Conservation (phyloP, 2,797 vertebrate genomes). For the Lindbergichthys nudifrons region DNA sequence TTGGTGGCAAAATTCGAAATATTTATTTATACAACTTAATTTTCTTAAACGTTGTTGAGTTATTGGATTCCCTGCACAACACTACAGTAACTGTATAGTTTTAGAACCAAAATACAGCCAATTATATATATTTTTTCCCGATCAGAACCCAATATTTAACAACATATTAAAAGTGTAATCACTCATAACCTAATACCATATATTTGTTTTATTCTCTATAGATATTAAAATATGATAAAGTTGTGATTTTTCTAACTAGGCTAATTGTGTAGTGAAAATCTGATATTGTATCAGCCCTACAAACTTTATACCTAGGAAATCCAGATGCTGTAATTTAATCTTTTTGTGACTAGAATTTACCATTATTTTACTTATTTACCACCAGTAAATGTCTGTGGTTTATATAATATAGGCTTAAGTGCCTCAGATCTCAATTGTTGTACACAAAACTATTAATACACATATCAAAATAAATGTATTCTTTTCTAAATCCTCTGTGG, state of each 20-base stretch:
- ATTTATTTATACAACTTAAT: background rate
- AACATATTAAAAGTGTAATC: too few species aligned
- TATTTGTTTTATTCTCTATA: too few species aligned
- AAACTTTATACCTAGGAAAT: background rate
- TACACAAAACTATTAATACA: background rate
- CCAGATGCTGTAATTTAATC: background rate
- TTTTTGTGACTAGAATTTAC: background rate
- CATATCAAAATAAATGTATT: background rate
- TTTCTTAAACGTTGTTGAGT: rapidly evolving
- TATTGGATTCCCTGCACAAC: background rate
- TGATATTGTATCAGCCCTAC: too few species aligned
- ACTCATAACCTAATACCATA: too few species aligned
- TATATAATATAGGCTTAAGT: background rate
- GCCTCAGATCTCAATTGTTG: too few species aligned
- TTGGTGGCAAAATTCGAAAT: background rate
- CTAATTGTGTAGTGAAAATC: too few species aligned
- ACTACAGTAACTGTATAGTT: background rate
- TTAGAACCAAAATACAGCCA: too few species aligned
- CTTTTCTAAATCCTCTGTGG: background rate
- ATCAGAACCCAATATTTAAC: too few species aligned
- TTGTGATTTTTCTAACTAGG: too few species aligned
- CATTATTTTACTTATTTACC: background rate
- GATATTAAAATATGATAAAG: too few species aligned
- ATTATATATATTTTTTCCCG: too few species aligned
- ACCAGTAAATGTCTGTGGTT: background rate